Evolutionary conservation across 2,888 invertebrate species (phyloP), one percentile per base, ranked within the genome.

Genomic region (Vesta saturnalis): DNA sequence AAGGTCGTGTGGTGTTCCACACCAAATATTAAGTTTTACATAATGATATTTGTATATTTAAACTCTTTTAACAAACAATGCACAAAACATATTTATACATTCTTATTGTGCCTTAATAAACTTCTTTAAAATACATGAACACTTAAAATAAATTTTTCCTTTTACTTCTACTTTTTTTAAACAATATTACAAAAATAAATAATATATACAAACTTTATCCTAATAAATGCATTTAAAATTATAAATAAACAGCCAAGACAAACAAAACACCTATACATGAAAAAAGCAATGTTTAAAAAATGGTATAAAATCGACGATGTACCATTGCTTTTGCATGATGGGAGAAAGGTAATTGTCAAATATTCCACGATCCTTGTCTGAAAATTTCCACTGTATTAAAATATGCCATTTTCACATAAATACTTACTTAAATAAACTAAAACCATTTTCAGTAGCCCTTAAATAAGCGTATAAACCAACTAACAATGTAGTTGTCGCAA

Each of bases 391-490:
- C 47, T 15, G 47, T 49, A 18, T 18, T 35, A 23, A 19, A 30
- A 43, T 47, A 16, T 22, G 21, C 18, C 55, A 46, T 60, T n/a
- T n/a, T n/a, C 46, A 10, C 10, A 8, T 18, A 39, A 58, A 66
- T 43, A 67, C 81, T 79, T 77, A 83, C 83, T 79, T 80, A 52
- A 71, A 78, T 73, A 73, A 80, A 72, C 65, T 78, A 76, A 71
- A 79, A 71, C 73, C 77, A 30, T 74, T 67, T 60, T 80, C 82
- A 8, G 78, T 77, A 60, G 87, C 87, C 73, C 86, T 87, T 35
- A 88, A 83, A 83, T 87, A 88, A 43, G 88, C 87, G 81, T 87
- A 88, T 70, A 88, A 85, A 74, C 89, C 89, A 68, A 89, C 78
- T 57, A 89, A 81, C 69, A 88, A 85, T 0, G 89, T 86, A 49